Evolutionary conservation across 2,888 invertebrate species (phyloP), one percentile per base, ranked within the genome.

Genomic region (Andrena fulva): DNA sequence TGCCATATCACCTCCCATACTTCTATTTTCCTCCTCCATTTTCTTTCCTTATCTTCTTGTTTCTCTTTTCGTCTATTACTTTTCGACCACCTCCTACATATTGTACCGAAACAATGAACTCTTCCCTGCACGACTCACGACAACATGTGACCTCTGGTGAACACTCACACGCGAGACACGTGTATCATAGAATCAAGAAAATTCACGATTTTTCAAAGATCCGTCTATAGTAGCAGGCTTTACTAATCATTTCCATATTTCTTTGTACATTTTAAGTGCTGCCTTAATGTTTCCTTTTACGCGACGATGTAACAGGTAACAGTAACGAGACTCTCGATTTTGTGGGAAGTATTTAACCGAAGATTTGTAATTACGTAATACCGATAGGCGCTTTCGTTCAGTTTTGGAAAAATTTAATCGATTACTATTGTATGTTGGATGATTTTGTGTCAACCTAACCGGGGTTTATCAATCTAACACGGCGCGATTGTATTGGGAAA

Each of bases 191-290:
- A 24, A 27, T 56, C 24, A 56, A 52, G 20, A 24, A 24, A 56
- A 56, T 42, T 42, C 4, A 42, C 42, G 12, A 42, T 42, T 42
- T 42, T 42, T 42, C n/a, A 16, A 64, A 59, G 56, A 66, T 69
- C 48, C 10, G 29, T 20, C 20, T 42, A 33, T 42, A 33, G 64
- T 42, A 84, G 69, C 42, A 62, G 69, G 20, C 54, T 42, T 24
- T 31, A n/a, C 56, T 83, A 80, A 83, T 70, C 56, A 77, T 50
- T 33, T 20, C 60, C 56, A 48, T 42, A 74, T 76, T 71, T 77
- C 33, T 16, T 33, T 35, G 42, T 35, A 76, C 35, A 31, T 67
- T 69, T 42, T 29, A 86, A 60, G 59, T 70, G 64, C 54, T 59
- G 20, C 42, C 27, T 35, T 16, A 50, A 63, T 8, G 20, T 67